Conservation (phyloP, 2,113 vertebrate species). For the Ptilonorhynchus violaceus region DNA sequence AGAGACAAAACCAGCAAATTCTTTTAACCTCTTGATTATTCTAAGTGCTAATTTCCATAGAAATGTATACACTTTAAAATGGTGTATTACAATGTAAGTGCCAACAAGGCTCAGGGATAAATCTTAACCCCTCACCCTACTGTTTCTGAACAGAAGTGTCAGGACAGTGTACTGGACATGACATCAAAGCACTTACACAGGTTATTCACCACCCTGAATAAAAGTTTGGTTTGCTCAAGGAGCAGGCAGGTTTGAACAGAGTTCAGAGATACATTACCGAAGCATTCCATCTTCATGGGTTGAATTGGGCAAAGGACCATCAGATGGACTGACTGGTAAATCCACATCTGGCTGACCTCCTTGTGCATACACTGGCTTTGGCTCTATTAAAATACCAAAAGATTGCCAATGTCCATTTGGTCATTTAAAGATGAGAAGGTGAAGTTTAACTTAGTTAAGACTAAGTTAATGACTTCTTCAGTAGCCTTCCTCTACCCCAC, state of each 20-base stretch:
- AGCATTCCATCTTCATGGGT: conserved; percentile 94
- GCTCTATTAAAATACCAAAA: conserved; percentile 76
- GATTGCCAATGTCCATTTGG: not conserved
- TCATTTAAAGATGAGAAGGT: not conserved
- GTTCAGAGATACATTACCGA: conserved; percentile 74
- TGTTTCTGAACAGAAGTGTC: not conserved
- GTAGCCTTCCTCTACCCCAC: not conserved
- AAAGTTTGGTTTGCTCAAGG: not conserved
- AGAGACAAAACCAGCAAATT: not conserved
- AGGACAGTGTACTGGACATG: not conserved
- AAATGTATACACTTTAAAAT: not conserved
- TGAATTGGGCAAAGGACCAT: conserved; percentile 89
- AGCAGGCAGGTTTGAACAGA: not conserved
- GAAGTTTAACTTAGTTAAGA: not conserved
- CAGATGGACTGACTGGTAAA: conserved; percentile 95
- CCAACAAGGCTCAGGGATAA: not conserved
- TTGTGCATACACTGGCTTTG: conserved; percentile 98
- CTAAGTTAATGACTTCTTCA: not conserved
- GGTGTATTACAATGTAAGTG: not conserved
- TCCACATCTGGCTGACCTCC: conserved; percentile 97
- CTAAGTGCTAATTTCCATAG: not conserved
- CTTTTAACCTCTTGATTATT: not conserved
- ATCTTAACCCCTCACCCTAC: not conserved
- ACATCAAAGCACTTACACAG: not conserved
- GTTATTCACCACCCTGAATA: not conserved